A percentile compares a stretch with the other conserved stretches of the same genome.
These are phyloP conservation scores for Lagopus leucura DNA, from an alignment of 2,113 vertebrate species.

Conservation along the genomic window DNA sequence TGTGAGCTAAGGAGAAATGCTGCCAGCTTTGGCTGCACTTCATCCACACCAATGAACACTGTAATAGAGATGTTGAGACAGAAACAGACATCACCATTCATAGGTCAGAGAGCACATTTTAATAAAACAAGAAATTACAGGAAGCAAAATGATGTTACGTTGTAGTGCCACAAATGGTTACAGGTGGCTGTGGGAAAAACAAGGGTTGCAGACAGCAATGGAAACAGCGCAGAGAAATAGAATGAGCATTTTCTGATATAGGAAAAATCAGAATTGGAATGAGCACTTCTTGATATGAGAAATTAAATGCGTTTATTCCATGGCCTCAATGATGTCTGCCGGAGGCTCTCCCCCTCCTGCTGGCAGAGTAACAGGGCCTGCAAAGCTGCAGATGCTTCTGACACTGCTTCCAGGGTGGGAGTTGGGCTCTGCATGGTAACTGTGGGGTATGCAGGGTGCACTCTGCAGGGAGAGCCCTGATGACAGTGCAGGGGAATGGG, in stretches of 20 bases:
- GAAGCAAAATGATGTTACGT: fast-evolving
- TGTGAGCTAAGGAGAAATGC: not conserved
- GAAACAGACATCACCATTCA: not conserved
- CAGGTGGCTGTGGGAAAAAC: not conserved
- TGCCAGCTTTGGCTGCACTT: not conserved
- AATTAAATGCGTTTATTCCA: not conserved
- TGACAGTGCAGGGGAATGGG: no score
- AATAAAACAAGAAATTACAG: not conserved
- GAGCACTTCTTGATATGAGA: not conserved
- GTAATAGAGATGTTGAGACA: fast-evolving
- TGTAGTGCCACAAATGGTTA: not conserved
- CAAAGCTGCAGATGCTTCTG: not conserved
- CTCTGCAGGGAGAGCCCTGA: not conserved
- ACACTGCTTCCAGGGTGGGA: not conserved
- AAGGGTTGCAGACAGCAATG: no score
- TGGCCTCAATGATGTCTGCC: not conserved
- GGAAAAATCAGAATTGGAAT: not conserved
- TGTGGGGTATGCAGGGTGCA: no score
- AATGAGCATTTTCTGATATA: not conserved
- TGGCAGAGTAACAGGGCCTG: not conserved
- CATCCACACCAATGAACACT: fast-evolving
- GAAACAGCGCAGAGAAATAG: not conserved
- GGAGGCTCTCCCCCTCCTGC: no score
- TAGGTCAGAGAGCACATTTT: fast-evolving
- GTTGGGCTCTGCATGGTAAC: not conserved